Conservation (phyloP, 2,888 invertebrate species). For the Imbricaverruca yamaguchii region DNA sequence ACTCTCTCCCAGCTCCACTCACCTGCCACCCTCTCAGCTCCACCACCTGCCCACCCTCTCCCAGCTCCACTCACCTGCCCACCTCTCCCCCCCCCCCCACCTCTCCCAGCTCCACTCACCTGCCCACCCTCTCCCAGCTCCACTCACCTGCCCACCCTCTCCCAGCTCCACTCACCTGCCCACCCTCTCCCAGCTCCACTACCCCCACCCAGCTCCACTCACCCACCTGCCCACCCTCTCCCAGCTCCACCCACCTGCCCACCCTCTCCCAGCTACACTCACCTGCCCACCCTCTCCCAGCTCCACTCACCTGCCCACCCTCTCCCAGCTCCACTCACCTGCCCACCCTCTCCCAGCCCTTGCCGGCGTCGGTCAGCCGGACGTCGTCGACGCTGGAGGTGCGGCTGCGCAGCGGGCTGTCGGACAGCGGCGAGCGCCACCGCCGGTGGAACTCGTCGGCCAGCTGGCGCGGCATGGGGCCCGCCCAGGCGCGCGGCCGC, state of each 20-base stretch:
- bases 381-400: conserved; percentile 31
- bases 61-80: background rate
- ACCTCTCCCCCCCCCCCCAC: background rate
- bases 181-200: no score
- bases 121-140: no score
- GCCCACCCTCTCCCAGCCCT: conserved; percentile 80
- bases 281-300: background rate
- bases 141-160: no score
- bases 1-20: no score
- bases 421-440: conserved; percentile 20
- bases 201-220: no score
- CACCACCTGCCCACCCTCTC: background rate
- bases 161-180: no score
- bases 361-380: conserved; percentile 62
- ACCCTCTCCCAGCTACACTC: conserved; percentile 58
- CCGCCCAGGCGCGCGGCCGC: conserved; percentile 64
- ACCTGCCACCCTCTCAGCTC: no score
- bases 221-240: no score
- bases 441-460: conserved; percentile 60
- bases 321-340: conserved; percentile 44
- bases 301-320: background rate
- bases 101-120: no score
- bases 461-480: conserved; percentile 73
- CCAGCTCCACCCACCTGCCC: conserved; percentile 51
- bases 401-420: background rate